Evolutionary conservation across 2,797 vertebrate species (phyloP).

Genomic region (Pterois miles): DNA sequence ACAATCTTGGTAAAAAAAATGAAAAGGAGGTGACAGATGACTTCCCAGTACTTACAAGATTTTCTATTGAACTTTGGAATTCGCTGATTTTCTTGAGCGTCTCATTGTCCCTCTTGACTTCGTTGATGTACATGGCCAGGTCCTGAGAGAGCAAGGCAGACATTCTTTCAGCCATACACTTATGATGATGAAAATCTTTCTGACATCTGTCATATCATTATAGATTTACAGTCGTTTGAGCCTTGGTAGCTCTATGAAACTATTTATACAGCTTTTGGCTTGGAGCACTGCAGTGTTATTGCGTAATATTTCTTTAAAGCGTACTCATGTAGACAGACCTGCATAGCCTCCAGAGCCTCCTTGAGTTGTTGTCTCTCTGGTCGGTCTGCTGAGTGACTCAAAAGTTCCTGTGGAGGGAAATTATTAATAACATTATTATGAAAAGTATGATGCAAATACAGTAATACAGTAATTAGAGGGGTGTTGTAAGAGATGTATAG

Average conservation of each 20-base stretch:
- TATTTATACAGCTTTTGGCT: conserved; percentile 10
- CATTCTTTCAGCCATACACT: background rate
- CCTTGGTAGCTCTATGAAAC: conserved; percentile 28
- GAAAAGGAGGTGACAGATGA: background rate
- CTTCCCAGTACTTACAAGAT: conserved; percentile 86
- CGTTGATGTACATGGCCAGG: conserved; percentile 99
- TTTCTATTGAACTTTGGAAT: conserved; percentile 98
- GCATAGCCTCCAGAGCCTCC: conserved; percentile 97
- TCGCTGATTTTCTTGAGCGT: conserved; percentile 98
- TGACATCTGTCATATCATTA: conserved; percentile 54
- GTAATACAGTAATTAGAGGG: background rate
- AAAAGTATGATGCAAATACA: background rate
- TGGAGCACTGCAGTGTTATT: background rate
- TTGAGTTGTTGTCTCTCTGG: conserved; percentile 94
- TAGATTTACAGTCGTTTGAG: background rate
- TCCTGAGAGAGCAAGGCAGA: conserved; percentile 81
- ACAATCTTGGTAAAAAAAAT: background rate
- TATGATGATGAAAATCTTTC: conserved; percentile 25
- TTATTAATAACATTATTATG: background rate
- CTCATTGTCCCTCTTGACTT: conserved; percentile 98
- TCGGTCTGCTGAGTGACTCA: conserved; percentile 91
- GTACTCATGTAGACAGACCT: conserved; percentile 80
- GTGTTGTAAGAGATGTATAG: background rate
- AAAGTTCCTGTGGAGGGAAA: conserved; percentile 86
- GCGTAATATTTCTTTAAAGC: background rate